Evolutionary conservation across 2,888 invertebrate species (phyloP).

Genomic region (Cerastoderma edule): DNA sequence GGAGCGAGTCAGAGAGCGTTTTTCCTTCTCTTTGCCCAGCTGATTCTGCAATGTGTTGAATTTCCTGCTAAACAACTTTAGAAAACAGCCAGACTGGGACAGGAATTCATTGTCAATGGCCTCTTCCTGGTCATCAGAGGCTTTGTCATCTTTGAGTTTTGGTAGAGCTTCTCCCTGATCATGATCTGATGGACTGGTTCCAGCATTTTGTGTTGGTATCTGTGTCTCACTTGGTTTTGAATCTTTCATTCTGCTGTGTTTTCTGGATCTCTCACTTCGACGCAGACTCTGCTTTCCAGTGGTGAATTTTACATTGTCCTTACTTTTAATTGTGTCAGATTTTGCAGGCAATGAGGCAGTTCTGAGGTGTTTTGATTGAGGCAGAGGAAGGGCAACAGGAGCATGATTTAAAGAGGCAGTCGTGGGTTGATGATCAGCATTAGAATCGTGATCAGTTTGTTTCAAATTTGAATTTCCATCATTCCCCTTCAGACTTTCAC

Average conservation of each 20-base stretch:
- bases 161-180: constrained; percentile 27
- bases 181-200: constrained; percentile 16
- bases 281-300: constrained; percentile 11
- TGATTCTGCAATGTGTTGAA: constrained; percentile 52
- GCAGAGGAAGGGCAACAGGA: neutral
- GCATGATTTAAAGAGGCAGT: no score
- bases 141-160: constrained; percentile 16
- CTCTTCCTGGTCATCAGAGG: constrained; percentile 40
- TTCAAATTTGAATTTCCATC: neutral
- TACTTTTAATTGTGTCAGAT: constrained; percentile 3
- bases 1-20: constrained; percentile 18
- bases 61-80: constrained; percentile 71
- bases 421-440: no score
- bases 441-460: neutral
- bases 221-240: constrained; percentile 21
- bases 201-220: neutral
- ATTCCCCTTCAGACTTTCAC: neutral
- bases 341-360: constrained; percentile 17
- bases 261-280: constrained; percentile 26
- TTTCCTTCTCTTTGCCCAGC: constrained; percentile 40
- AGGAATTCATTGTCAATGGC: constrained; percentile 27
- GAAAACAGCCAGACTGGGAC: constrained; percentile 68
- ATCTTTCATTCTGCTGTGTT: constrained; percentile 18
- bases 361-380: constrained; percentile 13
- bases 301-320: constrained; percentile 2